These are phyloP conservation scores for Epinotia ramella DNA, from an alignment of 2,888 invertebrate species.

Conservation along the genomic window DNA sequence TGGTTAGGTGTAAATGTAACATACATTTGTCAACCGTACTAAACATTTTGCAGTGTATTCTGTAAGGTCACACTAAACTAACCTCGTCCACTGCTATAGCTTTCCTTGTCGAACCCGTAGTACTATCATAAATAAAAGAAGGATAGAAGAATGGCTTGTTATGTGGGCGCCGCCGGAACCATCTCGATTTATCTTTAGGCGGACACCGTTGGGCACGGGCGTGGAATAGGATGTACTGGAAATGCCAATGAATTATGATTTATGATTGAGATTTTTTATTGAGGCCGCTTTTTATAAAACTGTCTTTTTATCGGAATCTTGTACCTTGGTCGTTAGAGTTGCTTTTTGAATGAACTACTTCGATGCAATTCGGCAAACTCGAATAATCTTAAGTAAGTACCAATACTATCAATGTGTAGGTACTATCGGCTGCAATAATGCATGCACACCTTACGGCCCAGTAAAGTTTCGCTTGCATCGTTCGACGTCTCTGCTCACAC, in stretches of 20 bases:
- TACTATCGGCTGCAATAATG: too few species aligned
- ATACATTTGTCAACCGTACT: too few species aligned
- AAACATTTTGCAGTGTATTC: background rate
- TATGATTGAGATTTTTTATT: too few species aligned
- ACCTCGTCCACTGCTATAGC: background rate
- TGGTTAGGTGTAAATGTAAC: too few species aligned
- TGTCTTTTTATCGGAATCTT: background rate
- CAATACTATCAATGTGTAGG: background rate
- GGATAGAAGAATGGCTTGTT: background rate
- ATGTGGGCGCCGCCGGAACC: background rate
- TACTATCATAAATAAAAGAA: background rate
- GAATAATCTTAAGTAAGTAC: too few species aligned
- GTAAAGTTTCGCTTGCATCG: too few species aligned
- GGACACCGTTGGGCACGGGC: background rate
- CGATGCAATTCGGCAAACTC: too few species aligned
- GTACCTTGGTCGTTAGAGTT: too few species aligned
- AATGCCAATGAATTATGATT: background rate
- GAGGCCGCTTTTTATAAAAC: background rate
- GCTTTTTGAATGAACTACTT: too few species aligned
- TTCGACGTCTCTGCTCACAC: too few species aligned
- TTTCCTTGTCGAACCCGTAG: background rate
- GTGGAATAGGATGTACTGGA: background rate
- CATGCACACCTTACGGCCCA: too few species aligned
- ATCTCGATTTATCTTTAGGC: background rate
- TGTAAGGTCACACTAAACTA: background rate